A percentile compares a stretch with the other conserved stretches of the same genome.
Conservation (phyloP, 2,888 invertebrate genomes). For the Stramonita haemastoma region DNA sequence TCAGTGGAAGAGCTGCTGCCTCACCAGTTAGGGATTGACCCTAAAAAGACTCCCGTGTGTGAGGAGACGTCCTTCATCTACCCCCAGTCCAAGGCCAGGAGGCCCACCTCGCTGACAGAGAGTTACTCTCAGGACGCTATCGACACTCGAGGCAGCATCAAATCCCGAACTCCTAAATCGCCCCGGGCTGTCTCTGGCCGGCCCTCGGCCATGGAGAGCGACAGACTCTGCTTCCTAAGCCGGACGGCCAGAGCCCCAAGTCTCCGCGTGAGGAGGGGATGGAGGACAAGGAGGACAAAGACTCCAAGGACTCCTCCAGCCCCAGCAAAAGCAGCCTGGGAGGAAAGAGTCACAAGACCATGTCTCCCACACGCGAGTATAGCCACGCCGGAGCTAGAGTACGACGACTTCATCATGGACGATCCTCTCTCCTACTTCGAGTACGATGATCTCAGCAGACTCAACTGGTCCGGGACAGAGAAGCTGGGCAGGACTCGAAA, state of each 20-base stretch:
- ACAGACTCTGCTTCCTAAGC: constrained; percentile 66
- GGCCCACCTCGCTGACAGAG: constrained; percentile 67
- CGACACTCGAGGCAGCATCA: constrained; percentile 13
- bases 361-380: constrained; percentile 69
- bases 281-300: constrained; percentile 39
- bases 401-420: constrained; percentile 72
- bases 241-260: constrained; percentile 72
- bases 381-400: constrained; percentile 69
- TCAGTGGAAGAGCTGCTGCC: constrained; percentile 44
- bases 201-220: constrained; percentile 54
- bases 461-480: constrained; percentile 69
- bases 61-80: constrained; percentile 63
- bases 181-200: neutral
- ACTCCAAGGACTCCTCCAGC: constrained; percentile 49
- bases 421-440: constrained; percentile 73
- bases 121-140: constrained; percentile 53
- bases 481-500: constrained; percentile 56
- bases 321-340: constrained; percentile 55
- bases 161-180: constrained; percentile 30
- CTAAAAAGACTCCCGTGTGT: constrained; percentile 32
- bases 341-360: constrained; percentile 58
- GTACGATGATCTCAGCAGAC: constrained; percentile 64
- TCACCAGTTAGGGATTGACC: neutral
- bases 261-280: constrained; percentile 54
- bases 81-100: constrained; percentile 55